Evolutionary conservation across 2,797 vertebrate species (phyloP).

Genomic region (Rhinogobio ventralis): DNA sequence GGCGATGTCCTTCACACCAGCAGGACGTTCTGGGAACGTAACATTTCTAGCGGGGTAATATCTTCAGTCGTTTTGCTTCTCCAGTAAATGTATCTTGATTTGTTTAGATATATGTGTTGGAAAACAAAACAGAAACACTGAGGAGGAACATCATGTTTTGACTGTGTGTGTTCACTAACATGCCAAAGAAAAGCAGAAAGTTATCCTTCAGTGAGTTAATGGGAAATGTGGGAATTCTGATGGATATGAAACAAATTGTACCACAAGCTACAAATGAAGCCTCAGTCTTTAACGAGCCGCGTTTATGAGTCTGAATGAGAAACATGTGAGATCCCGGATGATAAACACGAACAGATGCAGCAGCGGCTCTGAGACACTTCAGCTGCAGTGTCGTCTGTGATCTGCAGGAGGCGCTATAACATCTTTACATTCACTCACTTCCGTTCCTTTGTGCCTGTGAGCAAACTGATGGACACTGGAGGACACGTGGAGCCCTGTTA

Average conservation of each 20-base stretch:
- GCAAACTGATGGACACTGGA: no score
- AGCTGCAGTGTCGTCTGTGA: no score
- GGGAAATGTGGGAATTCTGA: conserved; percentile 61
- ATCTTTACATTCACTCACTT: background rate
- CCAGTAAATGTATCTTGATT: background rate
- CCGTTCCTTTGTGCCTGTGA: no score
- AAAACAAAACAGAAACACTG: no score
- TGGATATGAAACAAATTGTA: conserved; percentile 63
- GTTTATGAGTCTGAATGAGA: conserved; percentile 61
- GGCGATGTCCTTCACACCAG: no score
- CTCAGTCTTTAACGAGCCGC: conserved; percentile 55
- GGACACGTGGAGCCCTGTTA: no score
- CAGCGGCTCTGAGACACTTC: no score
- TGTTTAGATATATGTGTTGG: background rate
- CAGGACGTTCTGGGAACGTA: no score
- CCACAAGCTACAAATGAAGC: conserved; percentile 66
- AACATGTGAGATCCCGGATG: no score
- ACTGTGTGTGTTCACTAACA: background rate
- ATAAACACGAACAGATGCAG: no score
- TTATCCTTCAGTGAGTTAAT: background rate
- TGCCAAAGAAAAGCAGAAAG: background rate
- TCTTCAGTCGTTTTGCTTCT: no score
- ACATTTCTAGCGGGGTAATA: no score
- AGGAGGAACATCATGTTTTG: background rate
- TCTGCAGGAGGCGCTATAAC: background rate